Evolutionary conservation across 92 coral and sea anemone genomes (phyloP), one percentile per base, ranked within the genome.

Genomic region (Parazoanthus darwini): DNA sequence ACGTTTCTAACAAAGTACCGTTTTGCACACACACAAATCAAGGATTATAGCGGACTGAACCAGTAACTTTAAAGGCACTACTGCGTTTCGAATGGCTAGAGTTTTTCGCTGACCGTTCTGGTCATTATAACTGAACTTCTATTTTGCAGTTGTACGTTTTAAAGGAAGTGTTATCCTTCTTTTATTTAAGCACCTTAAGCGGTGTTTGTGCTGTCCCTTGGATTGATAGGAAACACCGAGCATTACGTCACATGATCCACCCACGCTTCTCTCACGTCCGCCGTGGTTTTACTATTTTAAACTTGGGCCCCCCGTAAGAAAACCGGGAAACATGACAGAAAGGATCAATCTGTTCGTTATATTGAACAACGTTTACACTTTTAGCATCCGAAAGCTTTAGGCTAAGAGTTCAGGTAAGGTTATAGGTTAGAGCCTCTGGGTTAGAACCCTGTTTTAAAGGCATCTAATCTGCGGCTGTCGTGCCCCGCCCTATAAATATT

Each of bases 221-320:
- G 67, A 23, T 23, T 43, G 13, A 48, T 66, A 79, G 82, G 82
- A 79, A 50, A 78, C 81, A 44, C 56, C 6, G 33, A 43, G 29
- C 78, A 74, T 10, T 14, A 29, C 18, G 37, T 79, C 82, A 79
- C 38, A 50, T 25, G 42, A 48, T 18, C 82, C 82, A 48, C 82
- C 82, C 38, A 79, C 82, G 82, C 42, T 9, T 23, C 2, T 0
- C 63, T 46, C 82, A 79, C 82, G 59, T 44, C 35, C 59, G 82
- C n/a, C 59, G 6, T 50, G 82, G 59, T 51, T 13, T 42, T 48
- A n/a, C 82, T 79, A 79, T 79, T 44, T 79, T 79, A 7, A 79
- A 44, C 82, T n/a, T 4, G 7, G 67, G 29, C 33, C 82, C 82
- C 82, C 82, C 82, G 36, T 79, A 79, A 79, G 77, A 79, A 18